Evolutionary conservation across 2,113 vertebrate species (phyloP).

Genomic region (Okapia johnstoni): DNA sequence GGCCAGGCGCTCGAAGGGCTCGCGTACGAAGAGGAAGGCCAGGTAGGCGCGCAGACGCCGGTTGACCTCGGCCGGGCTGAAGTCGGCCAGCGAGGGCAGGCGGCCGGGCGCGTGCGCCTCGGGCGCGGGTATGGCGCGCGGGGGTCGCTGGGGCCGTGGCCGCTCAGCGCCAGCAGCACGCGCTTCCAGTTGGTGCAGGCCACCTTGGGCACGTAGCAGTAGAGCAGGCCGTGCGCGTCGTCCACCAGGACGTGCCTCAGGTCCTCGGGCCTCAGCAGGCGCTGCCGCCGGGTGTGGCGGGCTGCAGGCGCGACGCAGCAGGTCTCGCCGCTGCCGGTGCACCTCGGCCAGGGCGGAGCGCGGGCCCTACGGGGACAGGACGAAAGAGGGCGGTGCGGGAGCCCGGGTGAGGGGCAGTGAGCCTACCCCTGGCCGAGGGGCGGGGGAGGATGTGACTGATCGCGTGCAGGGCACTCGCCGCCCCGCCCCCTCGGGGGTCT

Average conservation of each 20-base stretch:
- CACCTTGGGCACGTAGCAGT: conserved; percentile 96
- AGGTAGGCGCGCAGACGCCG: conserved; percentile 92
- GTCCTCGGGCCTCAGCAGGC: conserved; percentile 88
- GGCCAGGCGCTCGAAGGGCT: conserved; percentile 94
- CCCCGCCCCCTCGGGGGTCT: neutral
- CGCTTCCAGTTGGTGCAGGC: conserved; percentile 98
- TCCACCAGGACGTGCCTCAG: conserved; percentile 93
- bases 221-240: conserved; percentile 88
- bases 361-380: conserved; percentile 67
- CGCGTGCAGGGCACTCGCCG: accelerated
- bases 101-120: conserved; percentile 89
- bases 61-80: conserved; percentile 88
- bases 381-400: neutral
- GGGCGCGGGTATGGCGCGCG: conserved; percentile 87
- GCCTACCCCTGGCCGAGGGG: neutral
- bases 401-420: neutral
- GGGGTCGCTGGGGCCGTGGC: conserved; percentile 86
- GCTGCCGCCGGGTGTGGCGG: conserved; percentile 87
- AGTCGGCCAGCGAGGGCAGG: conserved; percentile 89
- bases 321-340: conserved; percentile 87
- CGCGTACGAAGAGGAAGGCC: conserved; percentile 94
- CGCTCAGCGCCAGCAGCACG: conserved; percentile 91
- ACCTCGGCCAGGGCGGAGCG: conserved; percentile 79
- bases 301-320: conserved; percentile 84
- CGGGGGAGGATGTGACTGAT: neutral